Conservation (phyloP, 1,140 invertebrate genomes). For the Neodiprion virginianus region DNA sequence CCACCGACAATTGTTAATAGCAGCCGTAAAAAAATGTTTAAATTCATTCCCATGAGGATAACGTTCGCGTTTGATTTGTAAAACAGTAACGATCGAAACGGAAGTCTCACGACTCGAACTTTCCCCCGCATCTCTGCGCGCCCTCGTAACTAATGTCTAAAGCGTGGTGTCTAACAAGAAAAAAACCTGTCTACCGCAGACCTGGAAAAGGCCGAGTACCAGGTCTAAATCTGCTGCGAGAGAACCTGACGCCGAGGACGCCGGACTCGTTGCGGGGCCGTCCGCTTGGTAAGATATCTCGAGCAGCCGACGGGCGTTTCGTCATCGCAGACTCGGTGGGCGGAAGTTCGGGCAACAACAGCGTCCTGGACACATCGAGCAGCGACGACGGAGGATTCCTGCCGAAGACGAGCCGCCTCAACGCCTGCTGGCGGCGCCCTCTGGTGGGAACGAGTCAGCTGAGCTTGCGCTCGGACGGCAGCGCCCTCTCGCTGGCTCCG, state of each 20-base stretch:
- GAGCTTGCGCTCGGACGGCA: slow-evolving; percentile 72
- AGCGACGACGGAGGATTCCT: slow-evolving; percentile 87
- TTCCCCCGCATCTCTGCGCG: slow-evolving; percentile 24
- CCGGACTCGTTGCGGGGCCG: slow-evolving; percentile 63
- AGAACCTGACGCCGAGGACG: slow-evolving; percentile 65
- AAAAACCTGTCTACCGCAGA: slow-evolving; percentile 64
- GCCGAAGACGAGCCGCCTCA: slow-evolving; percentile 59
- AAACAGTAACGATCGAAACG: slow-evolving; percentile 28
- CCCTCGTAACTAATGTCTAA: slow-evolving; percentile 14
- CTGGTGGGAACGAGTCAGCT: slow-evolving; percentile 72
- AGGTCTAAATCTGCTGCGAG: slow-evolving; percentile 79
- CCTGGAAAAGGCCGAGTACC: slow-evolving; percentile 93
- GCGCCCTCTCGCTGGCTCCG: slow-evolving; percentile 63
- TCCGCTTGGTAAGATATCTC: slow-evolving; percentile 70
- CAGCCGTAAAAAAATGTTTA: no score
- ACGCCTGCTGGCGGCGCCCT: slow-evolving; percentile 73
- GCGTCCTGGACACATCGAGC: slow-evolving; percentile 72
- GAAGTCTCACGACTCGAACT: slow-evolving; percentile 54
- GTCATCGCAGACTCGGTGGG: slow-evolving; percentile 70
- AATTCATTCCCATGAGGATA: no score
- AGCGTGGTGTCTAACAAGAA: slow-evolving; percentile 20
- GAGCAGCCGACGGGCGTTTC: slow-evolving; percentile 77
- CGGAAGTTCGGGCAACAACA: slow-evolving; percentile 64
- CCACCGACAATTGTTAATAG: no score
- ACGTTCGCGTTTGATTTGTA: no score